phyloP scores from a whole-genome alignment of 2,888 invertebrate genomes.

The Autographa pulchrina region DNA sequence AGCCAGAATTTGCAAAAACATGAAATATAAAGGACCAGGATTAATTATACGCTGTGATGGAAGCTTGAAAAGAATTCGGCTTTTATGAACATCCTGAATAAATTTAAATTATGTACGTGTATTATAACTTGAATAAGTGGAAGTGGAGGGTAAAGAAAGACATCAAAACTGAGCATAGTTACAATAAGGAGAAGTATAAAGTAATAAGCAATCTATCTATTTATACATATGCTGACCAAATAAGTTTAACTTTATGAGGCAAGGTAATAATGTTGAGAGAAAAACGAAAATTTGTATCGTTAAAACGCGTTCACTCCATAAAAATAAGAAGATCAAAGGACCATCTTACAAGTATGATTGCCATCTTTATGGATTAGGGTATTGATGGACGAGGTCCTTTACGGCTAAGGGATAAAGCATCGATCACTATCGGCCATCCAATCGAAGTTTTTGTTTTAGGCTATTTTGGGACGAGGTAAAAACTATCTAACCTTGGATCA shows the following conservation, averaged over 20 bases:
- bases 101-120: too few relatives aligned
- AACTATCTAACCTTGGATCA: conserved; percentile 13
- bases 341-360: not conserved
- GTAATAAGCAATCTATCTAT: too few relatives aligned
- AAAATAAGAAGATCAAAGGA: not conserved
- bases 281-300: not conserved
- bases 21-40: conserved; percentile 14
- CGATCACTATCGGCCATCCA: conserved; percentile 36
- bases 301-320: not conserved
- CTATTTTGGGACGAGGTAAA: conserved; percentile 27
- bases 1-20: conserved; percentile 33
- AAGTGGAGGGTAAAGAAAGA: too few relatives aligned
- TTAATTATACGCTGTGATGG: not conserved
- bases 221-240: not conserved
- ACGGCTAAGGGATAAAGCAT: conserved; percentile 35
- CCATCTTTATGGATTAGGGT: conserved; percentile 19
- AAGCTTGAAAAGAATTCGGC: not conserved
- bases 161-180: too few relatives aligned
- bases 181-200: too few relatives aligned
- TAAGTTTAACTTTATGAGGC: not conserved
- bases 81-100: not conserved
- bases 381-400: conserved; percentile 28
- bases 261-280: not conserved
- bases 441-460: conserved; percentile 31
- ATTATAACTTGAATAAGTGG: too few relatives aligned